phyloP scores from a whole-genome alignment of 2,888 invertebrate genomes.

The Sminthurinus aureus region DNA sequence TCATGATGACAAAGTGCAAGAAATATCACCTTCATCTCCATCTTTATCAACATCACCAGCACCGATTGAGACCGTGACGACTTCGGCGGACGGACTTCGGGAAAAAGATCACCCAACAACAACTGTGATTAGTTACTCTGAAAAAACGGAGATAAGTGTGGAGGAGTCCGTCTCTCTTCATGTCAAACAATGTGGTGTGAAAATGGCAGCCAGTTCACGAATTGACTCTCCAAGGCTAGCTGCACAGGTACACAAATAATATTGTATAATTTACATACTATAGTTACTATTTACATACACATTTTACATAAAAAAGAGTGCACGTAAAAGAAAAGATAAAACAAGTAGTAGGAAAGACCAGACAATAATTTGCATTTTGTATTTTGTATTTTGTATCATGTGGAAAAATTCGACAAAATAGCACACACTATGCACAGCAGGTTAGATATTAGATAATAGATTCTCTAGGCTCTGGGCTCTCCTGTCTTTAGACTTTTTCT shows the following conservation, averaged over 20 bases:
- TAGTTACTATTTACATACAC: too few species aligned
- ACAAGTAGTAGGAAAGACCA: too few species aligned
- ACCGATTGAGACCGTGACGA: background rate
- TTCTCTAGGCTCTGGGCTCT: background rate
- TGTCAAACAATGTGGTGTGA: conserved; percentile 39
- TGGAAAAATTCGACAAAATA: background rate
- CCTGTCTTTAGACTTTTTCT: background rate
- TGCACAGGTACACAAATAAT: conserved; percentile 34
- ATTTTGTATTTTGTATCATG: background rate
- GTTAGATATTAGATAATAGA: background rate
- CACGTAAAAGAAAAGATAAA: too few species aligned
- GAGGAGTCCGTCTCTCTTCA: conserved; percentile 37
- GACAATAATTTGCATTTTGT: background rate
- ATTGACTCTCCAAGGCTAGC: conserved; percentile 36
- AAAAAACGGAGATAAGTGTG: conserved; percentile 40
- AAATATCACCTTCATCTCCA: background rate
- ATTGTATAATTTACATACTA: background rate
- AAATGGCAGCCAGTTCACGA: conserved; percentile 20
- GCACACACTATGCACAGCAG: background rate
- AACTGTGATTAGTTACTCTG: conserved; percentile 38
- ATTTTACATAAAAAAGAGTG: background rate
- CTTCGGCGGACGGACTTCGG: background rate
- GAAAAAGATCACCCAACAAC: conserved; percentile 18
- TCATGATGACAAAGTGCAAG: background rate
- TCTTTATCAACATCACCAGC: background rate